These are phyloP conservation scores for Hyppa rectilinea DNA, from an alignment of 2,888 invertebrate genomes.

Conservation along the genomic window DNA sequence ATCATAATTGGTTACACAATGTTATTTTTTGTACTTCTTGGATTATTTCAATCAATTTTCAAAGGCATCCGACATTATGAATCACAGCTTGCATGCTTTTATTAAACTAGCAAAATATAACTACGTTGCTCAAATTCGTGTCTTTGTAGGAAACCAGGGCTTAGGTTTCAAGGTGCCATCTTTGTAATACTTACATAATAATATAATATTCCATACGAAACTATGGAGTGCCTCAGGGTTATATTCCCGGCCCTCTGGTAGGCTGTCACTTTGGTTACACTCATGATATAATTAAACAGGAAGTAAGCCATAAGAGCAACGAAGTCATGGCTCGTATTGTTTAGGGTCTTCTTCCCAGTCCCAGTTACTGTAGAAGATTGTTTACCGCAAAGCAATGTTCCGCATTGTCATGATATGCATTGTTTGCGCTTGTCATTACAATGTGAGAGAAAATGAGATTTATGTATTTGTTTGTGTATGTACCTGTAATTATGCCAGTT, in stretches of 20 bases:
- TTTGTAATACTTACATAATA: too few relatives aligned
- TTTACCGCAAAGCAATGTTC: neutral
- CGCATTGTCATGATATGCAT: neutral
- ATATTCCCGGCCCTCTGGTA: neutral
- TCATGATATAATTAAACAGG: neutral
- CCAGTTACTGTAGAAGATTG: neutral
- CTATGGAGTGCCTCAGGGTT: neutral
- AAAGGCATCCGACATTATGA: conserved; percentile 14
- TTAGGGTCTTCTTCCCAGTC: neutral
- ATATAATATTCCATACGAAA: neutral
- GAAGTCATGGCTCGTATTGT: neutral
- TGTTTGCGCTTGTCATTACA: too few relatives aligned
- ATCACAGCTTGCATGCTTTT: too few relatives aligned
- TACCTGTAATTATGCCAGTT: neutral
- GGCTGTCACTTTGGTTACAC: neutral
- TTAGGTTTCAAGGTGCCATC: neutral
- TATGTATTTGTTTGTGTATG: conserved; percentile 1
- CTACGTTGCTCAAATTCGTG: conserved; percentile 9
- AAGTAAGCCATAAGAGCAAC: neutral
- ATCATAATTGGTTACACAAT: neutral
- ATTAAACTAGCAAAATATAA: neutral
- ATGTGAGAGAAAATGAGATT: too few relatives aligned
- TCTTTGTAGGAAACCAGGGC: neutral
- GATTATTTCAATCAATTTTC: neutral
- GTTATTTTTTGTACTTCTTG: conserved; percentile 1